phyloP scores from a whole-genome alignment of 2,888 invertebrate species.

The Agriotes lineatus region DNA sequence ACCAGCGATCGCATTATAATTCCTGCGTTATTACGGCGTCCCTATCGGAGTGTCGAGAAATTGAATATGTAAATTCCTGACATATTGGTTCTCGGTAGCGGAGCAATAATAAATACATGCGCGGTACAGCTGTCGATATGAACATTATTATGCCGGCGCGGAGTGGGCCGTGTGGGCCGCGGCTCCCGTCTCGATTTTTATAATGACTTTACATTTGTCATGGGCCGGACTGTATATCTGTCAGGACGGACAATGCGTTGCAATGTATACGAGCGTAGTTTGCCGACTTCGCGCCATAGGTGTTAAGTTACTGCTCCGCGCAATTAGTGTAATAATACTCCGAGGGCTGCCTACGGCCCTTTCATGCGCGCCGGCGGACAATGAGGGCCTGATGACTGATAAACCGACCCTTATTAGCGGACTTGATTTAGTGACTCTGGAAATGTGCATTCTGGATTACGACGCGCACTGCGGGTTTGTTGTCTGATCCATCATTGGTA shows the following conservation, averaged over 20 bases:
- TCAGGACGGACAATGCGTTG: conserved; percentile 60
- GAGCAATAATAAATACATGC: conserved; percentile 56
- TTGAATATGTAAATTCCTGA: conserved; percentile 59
- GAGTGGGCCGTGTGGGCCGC: conserved; percentile 58
- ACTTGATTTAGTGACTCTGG: no score
- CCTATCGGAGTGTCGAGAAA: conserved; percentile 43
- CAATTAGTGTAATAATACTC: conserved; percentile 64
- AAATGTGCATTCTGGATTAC: no score
- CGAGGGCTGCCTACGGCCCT: conserved; percentile 52
- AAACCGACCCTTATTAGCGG: no score
- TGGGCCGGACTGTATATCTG: conserved; percentile 61
- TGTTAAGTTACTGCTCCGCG: conserved; percentile 63
- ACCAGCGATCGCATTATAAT: conserved; percentile 24
- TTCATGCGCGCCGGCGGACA: conserved; percentile 41
- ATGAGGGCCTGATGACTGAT: neutral
- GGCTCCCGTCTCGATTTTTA: conserved; percentile 59
- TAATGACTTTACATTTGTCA: conserved; percentile 61
- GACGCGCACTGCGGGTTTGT: no score
- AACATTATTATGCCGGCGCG: conserved; percentile 57
- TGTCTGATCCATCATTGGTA: no score
- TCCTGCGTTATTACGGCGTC: conserved; percentile 27
- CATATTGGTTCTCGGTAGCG: conserved; percentile 60
- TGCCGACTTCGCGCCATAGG: conserved; percentile 61
- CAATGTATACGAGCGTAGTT: conserved; percentile 56
- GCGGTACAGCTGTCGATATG: conserved; percentile 58